Conservation (phyloP, 2,113 vertebrate species). For the Carassius gibelio region DNA sequence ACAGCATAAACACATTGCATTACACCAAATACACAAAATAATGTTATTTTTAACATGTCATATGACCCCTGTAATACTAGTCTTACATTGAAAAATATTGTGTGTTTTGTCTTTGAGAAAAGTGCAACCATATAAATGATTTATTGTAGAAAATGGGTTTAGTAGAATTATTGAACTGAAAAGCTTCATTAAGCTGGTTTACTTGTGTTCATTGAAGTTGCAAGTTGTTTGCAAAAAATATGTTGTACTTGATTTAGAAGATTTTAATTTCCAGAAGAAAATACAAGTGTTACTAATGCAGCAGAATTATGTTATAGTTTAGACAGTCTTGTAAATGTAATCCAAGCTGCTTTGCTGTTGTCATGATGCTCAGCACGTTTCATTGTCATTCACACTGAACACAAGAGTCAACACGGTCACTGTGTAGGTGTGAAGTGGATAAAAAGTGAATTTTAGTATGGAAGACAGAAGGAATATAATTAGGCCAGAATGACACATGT, state of each 20-base stretch:
- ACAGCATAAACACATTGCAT: no score
- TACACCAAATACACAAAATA: no score
- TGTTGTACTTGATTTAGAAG: not conserved
- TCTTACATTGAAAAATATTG: not conserved
- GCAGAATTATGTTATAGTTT: not conserved
- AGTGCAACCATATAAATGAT: not conserved
- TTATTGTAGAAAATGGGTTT: not conserved
- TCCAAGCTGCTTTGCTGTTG: not conserved
- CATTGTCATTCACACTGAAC: not conserved
- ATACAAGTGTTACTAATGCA: not conserved
- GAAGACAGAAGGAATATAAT: not conserved
- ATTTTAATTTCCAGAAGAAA: not conserved
- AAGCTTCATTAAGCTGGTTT: not conserved
- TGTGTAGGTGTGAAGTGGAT: not conserved
- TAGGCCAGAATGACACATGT: not conserved
- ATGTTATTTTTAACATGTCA: no score
- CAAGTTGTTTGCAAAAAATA: not conserved
- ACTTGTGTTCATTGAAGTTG: not conserved
- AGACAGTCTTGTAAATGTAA: not conserved
- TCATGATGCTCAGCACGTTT: not conserved
- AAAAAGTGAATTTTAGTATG: not conserved
- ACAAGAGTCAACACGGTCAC: not conserved
- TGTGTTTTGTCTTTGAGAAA: not conserved
- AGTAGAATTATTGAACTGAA: not conserved
- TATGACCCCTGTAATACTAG: no score